Evolutionary conservation across 2,888 invertebrate species (phyloP).

Genomic region (Lepidocyrtinus sp.): DNA sequence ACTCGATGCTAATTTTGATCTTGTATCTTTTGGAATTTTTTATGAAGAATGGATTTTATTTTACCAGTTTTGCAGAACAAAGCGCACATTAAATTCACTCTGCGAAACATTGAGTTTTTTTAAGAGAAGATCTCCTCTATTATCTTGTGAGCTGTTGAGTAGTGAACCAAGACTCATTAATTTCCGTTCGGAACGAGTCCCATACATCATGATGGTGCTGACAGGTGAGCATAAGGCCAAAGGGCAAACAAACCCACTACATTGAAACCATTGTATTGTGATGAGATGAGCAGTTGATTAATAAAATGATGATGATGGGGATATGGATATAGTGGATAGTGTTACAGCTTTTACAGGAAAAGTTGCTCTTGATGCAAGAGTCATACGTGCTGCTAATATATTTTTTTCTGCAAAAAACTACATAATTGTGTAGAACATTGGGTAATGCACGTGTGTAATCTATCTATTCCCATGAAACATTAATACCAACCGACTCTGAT

Average conservation of each 20-base stretch:
- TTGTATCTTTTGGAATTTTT: no score
- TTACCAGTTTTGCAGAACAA: no score
- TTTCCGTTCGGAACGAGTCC: slow-evolving; percentile 50
- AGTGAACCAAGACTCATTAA: slow-evolving; percentile 41
- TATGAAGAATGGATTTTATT: no score
- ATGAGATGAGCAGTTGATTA: slow-evolving; percentile 25
- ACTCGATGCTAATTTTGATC: no score
- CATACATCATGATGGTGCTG: slow-evolving; percentile 45
- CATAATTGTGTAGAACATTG: neutral
- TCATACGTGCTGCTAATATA: no score
- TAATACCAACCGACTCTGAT: neutral
- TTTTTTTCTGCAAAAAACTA: neutral
- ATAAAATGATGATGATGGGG: slow-evolving; percentile 27
- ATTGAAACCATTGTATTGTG: slow-evolving; percentile 8
- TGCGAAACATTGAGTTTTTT: neutral
- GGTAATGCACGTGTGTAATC: neutral
- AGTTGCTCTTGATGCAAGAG: neutral
- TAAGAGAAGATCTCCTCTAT: neutral
- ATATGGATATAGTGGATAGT: neutral
- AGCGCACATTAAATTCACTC: no score
- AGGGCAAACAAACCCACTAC: slow-evolving; percentile 45
- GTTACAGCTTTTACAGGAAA: neutral
- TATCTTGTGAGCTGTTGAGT: neutral
- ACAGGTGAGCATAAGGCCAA: slow-evolving; percentile 49
- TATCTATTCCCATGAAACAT: neutral